These are phyloP conservation scores for Rhingia rostrata DNA, from an alignment of 2,888 invertebrate genomes.

Conservation along the genomic window DNA sequence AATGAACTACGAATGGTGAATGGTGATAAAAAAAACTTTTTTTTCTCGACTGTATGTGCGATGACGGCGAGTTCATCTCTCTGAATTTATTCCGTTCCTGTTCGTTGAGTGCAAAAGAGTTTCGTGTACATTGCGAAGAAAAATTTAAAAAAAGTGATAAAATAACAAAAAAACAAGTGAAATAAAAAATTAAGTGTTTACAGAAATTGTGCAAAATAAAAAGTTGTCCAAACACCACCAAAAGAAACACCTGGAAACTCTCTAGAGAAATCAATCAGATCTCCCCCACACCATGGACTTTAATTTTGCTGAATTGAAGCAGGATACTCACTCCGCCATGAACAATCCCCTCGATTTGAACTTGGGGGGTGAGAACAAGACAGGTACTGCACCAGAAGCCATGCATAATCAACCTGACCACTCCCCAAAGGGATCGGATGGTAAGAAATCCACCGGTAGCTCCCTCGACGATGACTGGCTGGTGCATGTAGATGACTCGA, in stretches of 20 bases:
- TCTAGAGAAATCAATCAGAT: slow-evolving; percentile 54
- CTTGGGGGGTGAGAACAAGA: slow-evolving; percentile 76
- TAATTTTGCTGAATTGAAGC: slow-evolving; percentile 77
- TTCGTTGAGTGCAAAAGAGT: slow-evolving; percentile 69
- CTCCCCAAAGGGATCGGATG: slow-evolving; percentile 71
- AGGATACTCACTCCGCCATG: slow-evolving; percentile 80
- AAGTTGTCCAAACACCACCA: slow-evolving; percentile 6
- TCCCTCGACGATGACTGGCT: slow-evolving; percentile 80
- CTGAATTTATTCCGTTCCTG: slow-evolving; percentile 70
- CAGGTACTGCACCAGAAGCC: slow-evolving; percentile 52
- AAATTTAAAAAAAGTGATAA: slow-evolving; percentile 17
- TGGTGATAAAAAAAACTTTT: slow-evolving; percentile 31
- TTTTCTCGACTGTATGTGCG: slow-evolving; percentile 52
- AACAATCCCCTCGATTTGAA: slow-evolving; percentile 78
- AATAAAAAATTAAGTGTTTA: slow-evolving; percentile 9
- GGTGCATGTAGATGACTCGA: slow-evolving; percentile 79
- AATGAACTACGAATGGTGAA: slow-evolving; percentile 46
- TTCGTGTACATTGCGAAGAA: slow-evolving; percentile 49
- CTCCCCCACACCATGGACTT: slow-evolving; percentile 78
- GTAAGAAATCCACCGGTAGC: slow-evolving; percentile 78
- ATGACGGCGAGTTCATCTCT: slow-evolving; percentile 57
- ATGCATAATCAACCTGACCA: slow-evolving; percentile 60
- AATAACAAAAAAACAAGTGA: slow-evolving; percentile 27
- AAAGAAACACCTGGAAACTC: slow-evolving; percentile 22
- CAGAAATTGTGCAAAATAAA: slow-evolving; percentile 11